A percentile compares a stretch with the other conserved stretches of the same genome.
Evolutionary conservation across 2,888 invertebrate species (phyloP).

Genomic region (Opisthograptis luteolata): DNA sequence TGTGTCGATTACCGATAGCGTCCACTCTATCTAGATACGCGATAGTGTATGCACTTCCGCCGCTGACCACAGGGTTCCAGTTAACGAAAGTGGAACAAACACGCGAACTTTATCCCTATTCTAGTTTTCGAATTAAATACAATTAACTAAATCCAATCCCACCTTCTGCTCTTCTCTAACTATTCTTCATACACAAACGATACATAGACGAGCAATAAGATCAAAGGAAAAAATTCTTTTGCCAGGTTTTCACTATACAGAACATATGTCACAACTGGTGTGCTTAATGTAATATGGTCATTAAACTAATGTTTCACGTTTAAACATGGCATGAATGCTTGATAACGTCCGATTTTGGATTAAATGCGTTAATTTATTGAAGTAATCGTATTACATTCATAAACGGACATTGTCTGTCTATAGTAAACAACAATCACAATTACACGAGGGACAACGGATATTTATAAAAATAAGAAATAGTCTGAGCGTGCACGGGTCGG

Average conservation of each 20-base stretch:
- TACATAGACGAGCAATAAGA: no score
- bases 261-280: constrained; percentile 9
- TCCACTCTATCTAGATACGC: constrained; percentile 57
- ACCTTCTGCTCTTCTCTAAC: background rate
- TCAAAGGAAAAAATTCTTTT: constrained; percentile 5
- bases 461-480: constrained; percentile 67
- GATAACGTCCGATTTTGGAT: constrained; percentile 21
- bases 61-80: constrained; percentile 49
- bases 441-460: constrained; percentile 53
- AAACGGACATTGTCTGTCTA: constrained; percentile 30
- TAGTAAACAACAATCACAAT: constrained; percentile 34
- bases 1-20: constrained; percentile 61
- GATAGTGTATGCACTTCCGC: constrained; percentile 72
- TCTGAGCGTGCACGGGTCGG: constrained; percentile 65
- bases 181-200: background rate
- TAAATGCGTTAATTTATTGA: constrained; percentile 33
- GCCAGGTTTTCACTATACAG: background rate
- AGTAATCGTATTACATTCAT: constrained; percentile 33
- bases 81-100: constrained; percentile 47
- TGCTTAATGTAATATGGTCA: constrained; percentile 9
- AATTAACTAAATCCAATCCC: constrained; percentile 4
- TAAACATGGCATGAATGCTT: constrained; percentile 14
- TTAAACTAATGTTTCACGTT: constrained; percentile 23
- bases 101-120: constrained; percentile 33
- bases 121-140: constrained; percentile 19